Evolutionary conservation across 2,113 vertebrate species (phyloP).

Genomic region (Daboia siamensis): DNA sequence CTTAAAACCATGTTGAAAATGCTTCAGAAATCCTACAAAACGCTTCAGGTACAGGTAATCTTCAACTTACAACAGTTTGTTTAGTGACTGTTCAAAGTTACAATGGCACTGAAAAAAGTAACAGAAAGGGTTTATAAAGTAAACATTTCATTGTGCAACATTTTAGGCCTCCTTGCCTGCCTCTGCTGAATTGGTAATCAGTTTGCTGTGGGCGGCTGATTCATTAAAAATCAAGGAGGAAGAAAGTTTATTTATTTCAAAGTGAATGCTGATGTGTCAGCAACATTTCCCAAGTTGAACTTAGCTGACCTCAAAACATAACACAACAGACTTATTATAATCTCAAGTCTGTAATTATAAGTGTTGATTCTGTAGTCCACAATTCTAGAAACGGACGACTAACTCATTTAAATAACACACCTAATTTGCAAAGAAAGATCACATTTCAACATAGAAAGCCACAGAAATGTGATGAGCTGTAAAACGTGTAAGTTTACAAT

Average conservation of each 20-base stretch:
- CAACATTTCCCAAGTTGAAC: slow-evolving; percentile 20
- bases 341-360: background rate
- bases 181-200: slow-evolving; percentile 79
- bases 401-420: background rate
- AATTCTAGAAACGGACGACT: background rate
- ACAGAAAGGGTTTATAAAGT: slow-evolving; percentile 71
- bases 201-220: slow-evolving; percentile 57
- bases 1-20: slow-evolving; percentile 13
- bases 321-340: background rate
- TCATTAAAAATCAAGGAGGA: slow-evolving; percentile 43
- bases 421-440: background rate
- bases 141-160: slow-evolving; percentile 73
- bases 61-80: background rate
- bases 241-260: slow-evolving; percentile 31
- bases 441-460: too few relatives aligned
- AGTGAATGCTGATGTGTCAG: slow-evolving; percentile 30
- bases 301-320: background rate
- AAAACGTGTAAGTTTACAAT: background rate
- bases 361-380: background rate
- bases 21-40: background rate
- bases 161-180: slow-evolving; percentile 65
- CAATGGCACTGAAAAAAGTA: background rate
- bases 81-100: background rate
- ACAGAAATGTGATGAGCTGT: background rate
- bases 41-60: background rate